Base-by-base conservation (phyloP, 2,113 vertebrate genomes). In the Perca fluviatilis region DNA sequence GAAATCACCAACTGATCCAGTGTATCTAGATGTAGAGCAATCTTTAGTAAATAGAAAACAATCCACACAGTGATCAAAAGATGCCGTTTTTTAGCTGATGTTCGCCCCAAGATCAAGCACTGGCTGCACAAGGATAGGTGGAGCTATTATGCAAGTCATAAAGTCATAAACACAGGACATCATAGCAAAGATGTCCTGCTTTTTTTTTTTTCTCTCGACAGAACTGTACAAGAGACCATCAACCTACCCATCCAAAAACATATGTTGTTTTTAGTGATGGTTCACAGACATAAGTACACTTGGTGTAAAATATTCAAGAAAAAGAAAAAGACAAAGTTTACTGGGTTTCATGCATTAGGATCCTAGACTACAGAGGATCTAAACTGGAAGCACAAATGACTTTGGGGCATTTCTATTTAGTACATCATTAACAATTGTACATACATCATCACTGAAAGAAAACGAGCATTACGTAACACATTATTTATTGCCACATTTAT, bases 241-340 rank as follows among this genome's bases (percentile, higher is more conserved):
- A 15, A 27, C 78, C 47, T 12, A 40, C 46, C 79, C 68, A 69
- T 78, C 68, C 16, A 67, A 80, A 85, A 84, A 70, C 67, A 73
- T 9, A 57, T 80, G 33, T 43, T 47, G 62, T 79, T 80, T 83
- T 89, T 71, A 77, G 90, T 89, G 77, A 92, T 87, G 89, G 43
- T 84, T 91, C 70, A 89, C 85, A 91, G 85, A 94, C 88, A 66
- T 94, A 94, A 94, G 92, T 94, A 94, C 93, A 94, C 94, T 94
- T 94, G 84, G 93, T 93, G 93, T 91, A 54, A 88, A 88, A 92
- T 82, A 75, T 72, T 86, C 46, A 77, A 71, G 30, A 57, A 50
- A 60, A 70, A 4, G 10, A 64, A 50, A 50, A 43, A 61, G 36
- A 92, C 79, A 77, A 77, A 67, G 64, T 85, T 90, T 46, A 91